Evolutionary conservation across 2,888 invertebrate species (phyloP), one percentile per base, ranked within the genome.

Genomic region (Galeruca laticollis): DNA sequence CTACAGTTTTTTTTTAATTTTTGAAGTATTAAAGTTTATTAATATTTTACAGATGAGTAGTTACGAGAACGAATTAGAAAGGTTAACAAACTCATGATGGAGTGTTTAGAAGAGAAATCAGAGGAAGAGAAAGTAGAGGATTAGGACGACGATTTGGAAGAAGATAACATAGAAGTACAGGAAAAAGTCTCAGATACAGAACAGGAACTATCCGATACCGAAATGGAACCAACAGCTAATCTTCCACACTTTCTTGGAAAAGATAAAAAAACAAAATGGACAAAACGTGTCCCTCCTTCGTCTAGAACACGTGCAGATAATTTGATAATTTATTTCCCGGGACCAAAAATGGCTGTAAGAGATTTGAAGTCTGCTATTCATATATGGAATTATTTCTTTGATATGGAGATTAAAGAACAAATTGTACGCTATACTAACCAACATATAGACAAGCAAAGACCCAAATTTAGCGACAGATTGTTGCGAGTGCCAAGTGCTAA

Each of bases 181-280:
- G 37, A 37, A 37, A 11, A 37, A 37, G 10, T 9, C 37, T 37
- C 37, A 37, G 37, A 37, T 11, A 37, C 37, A 37, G 37, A 37
- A 37, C 37, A 11, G 37, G 37, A 37, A 37, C 6, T 37, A 37
- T 37, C 37, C 37, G 37, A 37, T 37, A 33, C 31, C 57, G 57
- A 57, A 57, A 3, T n/a, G 33, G 57, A 57, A 21, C 31, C 57
- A 57, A 57, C 33, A 18, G 26, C 57, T 57, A 6, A 57, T 10
- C 57, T 37, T 37, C 37, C 57, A 33, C 33, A 31, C 57, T 57
- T 57, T 57, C 31, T 57, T 31, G 33, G 21, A 26, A 57, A 57
- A 57, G 31, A 57, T 57, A 57, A 57, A 57, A 15, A 57, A 57
- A 57, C 57, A n/a, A n/a, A 57, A 37, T 37, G 37, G 37, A 9